Base-by-base conservation (phyloP, 2,888 invertebrate species). In the Lasioglossum calceatum region DNA sequence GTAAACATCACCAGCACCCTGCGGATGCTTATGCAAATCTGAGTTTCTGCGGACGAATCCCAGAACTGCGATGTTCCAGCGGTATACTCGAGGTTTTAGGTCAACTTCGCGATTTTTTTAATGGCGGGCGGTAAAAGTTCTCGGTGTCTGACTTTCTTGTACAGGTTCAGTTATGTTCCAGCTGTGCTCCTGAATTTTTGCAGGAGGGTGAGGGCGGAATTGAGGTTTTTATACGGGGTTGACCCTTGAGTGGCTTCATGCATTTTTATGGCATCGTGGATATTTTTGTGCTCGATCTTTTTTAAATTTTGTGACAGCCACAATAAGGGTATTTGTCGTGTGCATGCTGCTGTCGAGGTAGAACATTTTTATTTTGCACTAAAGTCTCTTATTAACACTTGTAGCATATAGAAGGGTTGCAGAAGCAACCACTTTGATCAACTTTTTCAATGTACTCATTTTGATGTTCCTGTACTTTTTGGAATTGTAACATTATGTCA, bases 11-110 rank as follows among this genome's bases (percentile, higher is more conserved):
- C 67, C 64, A 12, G 36, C 67, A 16, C 2, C 19, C 16, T 19
- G 67, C 64, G 64, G 64, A 64, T 64, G 64, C 64, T 64, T 64
- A 64, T 32, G 64, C 64, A 64, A 64, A 64, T 64, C 16, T 16
- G 27, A 2, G 27, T 64, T 64, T 64, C 64, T 7, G 2, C 27
- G 64, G 27, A 64, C 64, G 14, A 32, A 16, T 16, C 7, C 27
- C 27, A 2, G 27, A 64, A 64, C 64, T 16, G 12, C 58, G 58
- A 58, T n/a, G 64, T 32, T 64, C 7, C 2, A 7, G 2, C 32
- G 23, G 10, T n/a, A 4, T 10, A 54, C 54, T n/a, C 54, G 23
- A n/a, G 4, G n/a, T 58, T 58, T 58, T 12, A 58, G 58, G 58
- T 58, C n/a, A 58, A 58, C 58, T 12, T 58, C n/a, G n/a, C 58